Base-by-base conservation (phyloP, 1,140 invertebrate genomes). In the Aplysia californica region DNA sequence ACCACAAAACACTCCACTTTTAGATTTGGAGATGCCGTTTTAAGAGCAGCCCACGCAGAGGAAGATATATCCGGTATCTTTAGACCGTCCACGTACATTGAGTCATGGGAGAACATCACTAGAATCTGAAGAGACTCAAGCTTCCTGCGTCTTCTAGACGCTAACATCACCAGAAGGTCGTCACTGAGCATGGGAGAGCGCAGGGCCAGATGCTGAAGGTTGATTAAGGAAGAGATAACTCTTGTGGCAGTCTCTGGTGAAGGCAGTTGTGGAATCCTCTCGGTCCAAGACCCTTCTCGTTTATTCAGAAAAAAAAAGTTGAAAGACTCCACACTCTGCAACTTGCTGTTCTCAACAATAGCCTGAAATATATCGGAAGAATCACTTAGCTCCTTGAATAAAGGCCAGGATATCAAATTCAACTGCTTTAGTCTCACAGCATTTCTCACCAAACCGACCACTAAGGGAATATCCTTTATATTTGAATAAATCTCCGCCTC, bases 131-230 rank as follows among this genome's bases (percentile, higher is more conserved):
- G 41, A 1, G 31, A 6, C 20, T 21, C 20, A 26, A 73, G 35
- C 18, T 26, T 59, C 21, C 35, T 73, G 18, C 70, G 35, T 3
- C 38, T 44, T 10, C 26, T 31, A 26, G 70, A 59, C 2, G 70
- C 56, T 36, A 73, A n/a, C 26, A 44, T n/a, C 35, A 26, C 10
- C 21, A 73, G 1, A 35, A 73, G 26, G 6, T 73, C 70, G 26
- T 73, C 56, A 55, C 29, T 73, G n/a, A 73, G 31, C 70, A 73
- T 73, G 3, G 70, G 56, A 38, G 70, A 73, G 36, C 70, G 35
- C 3, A 73, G 23, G 2, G 70, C 10, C 10, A 73, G n/a, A 33
- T 50, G 41, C 15, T n/a, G 33, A 3, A 73, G 41, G 10, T 61
- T 44, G 4, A 1, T 35, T 26, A 73, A 61, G 26, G 38, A 41